These are phyloP conservation scores for Amphipoea lucens DNA, from an alignment of 2,888 invertebrate genomes.

Conservation along the genomic window DNA sequence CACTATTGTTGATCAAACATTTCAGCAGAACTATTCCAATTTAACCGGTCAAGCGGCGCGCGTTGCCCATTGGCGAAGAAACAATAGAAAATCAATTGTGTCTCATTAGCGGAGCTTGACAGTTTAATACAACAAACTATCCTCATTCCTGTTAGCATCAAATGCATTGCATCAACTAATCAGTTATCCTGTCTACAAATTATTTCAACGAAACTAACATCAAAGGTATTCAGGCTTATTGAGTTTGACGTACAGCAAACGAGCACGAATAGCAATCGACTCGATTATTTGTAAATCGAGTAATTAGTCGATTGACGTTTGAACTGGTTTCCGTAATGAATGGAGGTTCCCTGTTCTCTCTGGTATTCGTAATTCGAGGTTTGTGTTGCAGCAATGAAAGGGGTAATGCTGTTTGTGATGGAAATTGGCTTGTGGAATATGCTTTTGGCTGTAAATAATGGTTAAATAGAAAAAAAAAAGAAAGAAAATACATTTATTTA, in stretches of 20 bases:
- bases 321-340: conserved; percentile 21
- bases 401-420: neutral
- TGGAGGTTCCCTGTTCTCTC: conserved; percentile 23
- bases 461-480: too few species aligned
- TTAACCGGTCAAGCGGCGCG: too few species aligned
- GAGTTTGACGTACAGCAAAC: conserved; percentile 18
- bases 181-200: neutral
- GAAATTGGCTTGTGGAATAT: conserved; percentile 1
- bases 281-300: conserved; percentile 50
- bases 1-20: too few species aligned
- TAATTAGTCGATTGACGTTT: conserved; percentile 49
- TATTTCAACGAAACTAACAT: conserved; percentile 7
- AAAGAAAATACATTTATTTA: too few species aligned
- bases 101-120: too few species aligned
- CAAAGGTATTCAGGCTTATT: conserved; percentile 37
- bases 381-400: conserved; percentile 13
- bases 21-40: neutral
- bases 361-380: conserved; percentile 27
- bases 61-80: too few species aligned
- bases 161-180: neutral
- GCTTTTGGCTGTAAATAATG: neutral
- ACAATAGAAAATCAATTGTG: too few species aligned
- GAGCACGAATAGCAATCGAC: conserved; percentile 29
- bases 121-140: neutral
- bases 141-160: neutral